Evolutionary conservation across 2,113 vertebrate species (phyloP).

Genomic region (Seriola dumerili): DNA sequence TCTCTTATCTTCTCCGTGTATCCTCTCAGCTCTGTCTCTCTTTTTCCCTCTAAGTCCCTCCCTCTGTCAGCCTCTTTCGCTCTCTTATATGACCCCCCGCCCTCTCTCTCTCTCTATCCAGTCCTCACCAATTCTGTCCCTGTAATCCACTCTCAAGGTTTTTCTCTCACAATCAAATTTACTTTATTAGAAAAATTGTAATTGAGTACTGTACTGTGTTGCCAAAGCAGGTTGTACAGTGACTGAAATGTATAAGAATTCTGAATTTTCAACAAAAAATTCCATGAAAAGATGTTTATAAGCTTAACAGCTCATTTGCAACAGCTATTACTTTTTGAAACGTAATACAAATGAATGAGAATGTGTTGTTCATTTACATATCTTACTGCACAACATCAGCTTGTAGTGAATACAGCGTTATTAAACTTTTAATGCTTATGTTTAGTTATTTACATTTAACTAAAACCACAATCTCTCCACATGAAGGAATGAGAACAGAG

Average conservation of each 20-base stretch:
- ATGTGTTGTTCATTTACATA: background rate
- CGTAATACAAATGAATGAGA: background rate
- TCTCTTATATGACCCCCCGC: background rate
- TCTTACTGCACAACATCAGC: no score
- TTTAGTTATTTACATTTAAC: no score
- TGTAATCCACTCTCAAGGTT: background rate
- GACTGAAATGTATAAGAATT: background rate
- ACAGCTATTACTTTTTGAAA: background rate
- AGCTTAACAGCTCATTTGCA: background rate
- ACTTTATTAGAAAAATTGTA: background rate
- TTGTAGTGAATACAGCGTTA: no score
- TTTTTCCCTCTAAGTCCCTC: conserved; percentile 45
- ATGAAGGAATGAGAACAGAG: no score
- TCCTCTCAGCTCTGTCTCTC: conserved; percentile 29
- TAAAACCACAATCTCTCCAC: no score
- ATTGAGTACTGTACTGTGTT: background rate
- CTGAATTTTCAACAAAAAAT: no score
- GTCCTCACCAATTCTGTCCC: background rate
- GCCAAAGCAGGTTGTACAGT: background rate
- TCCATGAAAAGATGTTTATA: background rate
- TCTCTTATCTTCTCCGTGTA: conserved; percentile 9
- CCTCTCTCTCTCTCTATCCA: conserved; percentile 3
- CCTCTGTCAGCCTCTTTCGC: conserved; percentile 34
- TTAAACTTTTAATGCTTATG: no score
- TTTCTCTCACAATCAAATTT: background rate